phyloP scores from a whole-genome alignment of 2,797 vertebrate genomes.

The Takifugu ocellatus region DNA sequence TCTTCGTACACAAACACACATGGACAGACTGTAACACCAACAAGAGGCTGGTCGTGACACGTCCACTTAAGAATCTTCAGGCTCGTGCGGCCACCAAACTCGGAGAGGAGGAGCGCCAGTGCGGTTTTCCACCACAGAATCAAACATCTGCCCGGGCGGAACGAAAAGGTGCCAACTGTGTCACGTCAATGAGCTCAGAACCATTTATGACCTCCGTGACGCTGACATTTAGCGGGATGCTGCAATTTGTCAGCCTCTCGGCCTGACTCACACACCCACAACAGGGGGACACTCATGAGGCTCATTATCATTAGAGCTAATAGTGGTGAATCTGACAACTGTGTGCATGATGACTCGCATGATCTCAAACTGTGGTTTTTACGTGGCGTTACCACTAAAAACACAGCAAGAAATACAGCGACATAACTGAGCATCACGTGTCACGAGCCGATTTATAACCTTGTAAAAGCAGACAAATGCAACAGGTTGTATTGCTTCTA shows the following conservation, averaged over 20 bases:
- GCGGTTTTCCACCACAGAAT: constrained; percentile 17
- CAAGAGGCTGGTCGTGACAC: constrained; percentile 43
- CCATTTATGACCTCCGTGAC: constrained; percentile 66
- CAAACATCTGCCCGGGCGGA: constrained; percentile 41
- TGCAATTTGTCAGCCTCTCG: constrained; percentile 68
- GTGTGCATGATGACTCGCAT: constrained; percentile 2
- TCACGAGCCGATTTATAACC: constrained; percentile 27
- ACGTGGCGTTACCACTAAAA: constrained; percentile 24
- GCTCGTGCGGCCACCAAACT: neutral
- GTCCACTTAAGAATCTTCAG: constrained; percentile 20
- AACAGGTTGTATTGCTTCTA: constrained; percentile 35
- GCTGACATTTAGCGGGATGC: constrained; percentile 68
- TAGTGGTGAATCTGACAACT: constrained; percentile 39
- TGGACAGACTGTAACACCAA: constrained; percentile 39
- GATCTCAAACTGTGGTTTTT: constrained; percentile 29
- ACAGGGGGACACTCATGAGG: constrained; percentile 52
- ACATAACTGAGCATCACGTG: too few species aligned
- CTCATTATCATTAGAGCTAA: constrained; percentile 57
- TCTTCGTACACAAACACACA: constrained; percentile 34
- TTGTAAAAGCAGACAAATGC: constrained; percentile 35
- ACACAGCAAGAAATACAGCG: too few species aligned
- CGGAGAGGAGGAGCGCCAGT: neutral
- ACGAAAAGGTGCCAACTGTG: constrained; percentile 60
- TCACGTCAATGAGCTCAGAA: constrained; percentile 61
- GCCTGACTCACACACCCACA: constrained; percentile 61